phyloP scores from a whole-genome alignment of 2,113 vertebrate genomes.

The Pseudolaguvia tuberculata region DNA sequence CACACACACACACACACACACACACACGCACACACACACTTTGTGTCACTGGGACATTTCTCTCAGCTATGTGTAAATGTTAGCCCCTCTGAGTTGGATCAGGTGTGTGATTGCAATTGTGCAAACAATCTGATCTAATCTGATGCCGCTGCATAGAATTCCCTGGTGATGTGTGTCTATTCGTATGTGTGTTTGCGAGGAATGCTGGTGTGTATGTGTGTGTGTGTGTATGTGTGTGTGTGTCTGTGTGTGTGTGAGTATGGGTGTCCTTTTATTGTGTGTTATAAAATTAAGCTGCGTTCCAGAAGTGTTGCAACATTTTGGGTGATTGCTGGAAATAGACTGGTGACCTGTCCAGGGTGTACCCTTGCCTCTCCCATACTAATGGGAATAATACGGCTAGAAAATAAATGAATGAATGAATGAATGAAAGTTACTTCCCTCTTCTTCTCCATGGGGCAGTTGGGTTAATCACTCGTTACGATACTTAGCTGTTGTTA shows the following conservation, averaged over 20 bases:
- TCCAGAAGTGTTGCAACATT: not conserved
- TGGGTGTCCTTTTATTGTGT: not conserved
- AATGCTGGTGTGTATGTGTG: not conserved
- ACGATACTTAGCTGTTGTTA: no score
- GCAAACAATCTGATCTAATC: conserved; percentile 13
- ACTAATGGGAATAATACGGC: no score
- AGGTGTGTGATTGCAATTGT: conserved; percentile 1
- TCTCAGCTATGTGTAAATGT: conserved; percentile 9
- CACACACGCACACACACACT: not conserved
- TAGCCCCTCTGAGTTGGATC: conserved; percentile 6
- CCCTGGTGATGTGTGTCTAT: not conserved
- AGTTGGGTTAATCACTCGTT: no score
- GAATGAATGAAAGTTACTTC: no score
- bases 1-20: no score
- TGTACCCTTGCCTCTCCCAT: no score
- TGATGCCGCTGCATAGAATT: not conserved
- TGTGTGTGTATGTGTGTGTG: not conserved
- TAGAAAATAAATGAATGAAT: no score
- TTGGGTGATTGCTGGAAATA: not conserved
- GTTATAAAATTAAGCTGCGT: conserved; percentile 9
- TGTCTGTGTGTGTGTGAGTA: not conserved
- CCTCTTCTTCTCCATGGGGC: no score
- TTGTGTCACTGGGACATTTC: not conserved
- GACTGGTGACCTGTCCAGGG: no score
- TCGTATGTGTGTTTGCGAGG: no score